Evolutionary conservation across 35 echinoderm and acorn worm genomes (phyloP).

Genomic region (Stichopus chloronotus): DNA sequence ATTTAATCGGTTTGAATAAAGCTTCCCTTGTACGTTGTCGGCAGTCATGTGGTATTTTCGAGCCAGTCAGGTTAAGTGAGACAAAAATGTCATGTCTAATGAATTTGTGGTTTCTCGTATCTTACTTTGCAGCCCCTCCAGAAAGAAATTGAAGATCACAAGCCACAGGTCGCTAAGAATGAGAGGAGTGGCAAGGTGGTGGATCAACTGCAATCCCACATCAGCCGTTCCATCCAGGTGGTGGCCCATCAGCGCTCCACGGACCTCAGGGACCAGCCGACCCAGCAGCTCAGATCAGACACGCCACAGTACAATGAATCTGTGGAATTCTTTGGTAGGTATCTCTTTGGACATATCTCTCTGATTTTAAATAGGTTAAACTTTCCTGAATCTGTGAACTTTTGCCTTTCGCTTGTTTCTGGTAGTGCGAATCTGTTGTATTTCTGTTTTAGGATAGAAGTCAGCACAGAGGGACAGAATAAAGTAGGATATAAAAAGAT

Average conservation of each 20-base stretch:
- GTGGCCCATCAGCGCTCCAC: constrained; percentile 78
- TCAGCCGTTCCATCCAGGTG: constrained; percentile 66
- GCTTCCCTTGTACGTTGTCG: neutral
- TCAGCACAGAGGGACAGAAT: too few species aligned
- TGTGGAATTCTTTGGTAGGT: constrained; percentile 79
- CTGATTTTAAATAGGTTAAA: constrained; percentile 34
- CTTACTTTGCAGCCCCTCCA: constrained; percentile 71
- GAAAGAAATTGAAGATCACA: constrained; percentile 89
- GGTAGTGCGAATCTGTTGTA: too few species aligned
- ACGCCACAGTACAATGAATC: constrained; percentile 75
- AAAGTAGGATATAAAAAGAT: too few species aligned
- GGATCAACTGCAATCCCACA: constrained; percentile 62
- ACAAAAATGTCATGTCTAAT: too few species aligned
- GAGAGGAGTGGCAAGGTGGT: constrained; percentile 70
- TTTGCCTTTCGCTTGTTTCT: constrained; percentile 41
- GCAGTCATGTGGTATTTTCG: neutral
- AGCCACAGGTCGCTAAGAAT: constrained; percentile 75
- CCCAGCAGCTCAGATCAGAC: constrained; percentile 57
- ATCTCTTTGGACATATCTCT: constrained; percentile 34
- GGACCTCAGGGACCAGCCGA: constrained; percentile 59
- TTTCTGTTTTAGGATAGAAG: too few species aligned
- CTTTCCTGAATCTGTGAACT: constrained; percentile 63
- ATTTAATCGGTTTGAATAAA: neutral
- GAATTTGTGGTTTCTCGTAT: too few species aligned
- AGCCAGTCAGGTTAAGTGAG: too few species aligned